Evolutionary conservation across 2,888 invertebrate genomes (phyloP).

Genomic region (Ypsolopha scabrella): DNA sequence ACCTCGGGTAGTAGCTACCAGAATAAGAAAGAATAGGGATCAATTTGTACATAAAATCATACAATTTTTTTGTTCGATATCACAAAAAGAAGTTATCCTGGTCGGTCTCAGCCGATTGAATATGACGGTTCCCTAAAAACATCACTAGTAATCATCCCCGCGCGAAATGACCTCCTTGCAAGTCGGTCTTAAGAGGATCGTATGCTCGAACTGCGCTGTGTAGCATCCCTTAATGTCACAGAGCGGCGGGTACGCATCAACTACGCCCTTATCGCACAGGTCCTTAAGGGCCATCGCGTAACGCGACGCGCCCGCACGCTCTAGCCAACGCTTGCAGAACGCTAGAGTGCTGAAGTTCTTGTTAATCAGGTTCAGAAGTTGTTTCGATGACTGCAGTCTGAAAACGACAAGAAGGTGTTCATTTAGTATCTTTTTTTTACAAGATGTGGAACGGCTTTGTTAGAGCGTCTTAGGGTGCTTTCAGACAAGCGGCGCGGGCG

Average conservation of each 20-base stretch:
- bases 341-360: conserved; percentile 98
- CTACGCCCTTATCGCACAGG: conserved; percentile 96
- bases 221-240: conserved; percentile 98
- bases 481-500: too few relatives aligned
- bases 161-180: conserved; percentile 98
- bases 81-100: not conserved
- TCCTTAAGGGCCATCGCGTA: conserved; percentile 99
- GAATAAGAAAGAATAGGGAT: too few relatives aligned
- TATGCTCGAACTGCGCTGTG: conserved; percentile 99
- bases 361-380: conserved; percentile 91
- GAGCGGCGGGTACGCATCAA: conserved; percentile 98
- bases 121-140: not conserved
- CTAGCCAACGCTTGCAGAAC: conserved; percentile 99
- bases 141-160: conserved; percentile 90
- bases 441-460: too few relatives aligned
- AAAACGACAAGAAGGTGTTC: conserved; percentile 15
- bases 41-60: not conserved
- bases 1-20: too few relatives aligned
- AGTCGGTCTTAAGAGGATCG: conserved; percentile 95
- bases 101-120: too few relatives aligned
- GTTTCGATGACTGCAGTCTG: conserved; percentile 93
- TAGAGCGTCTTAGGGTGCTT: too few relatives aligned
- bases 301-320: conserved; percentile 95
- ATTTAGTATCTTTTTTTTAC: too few relatives aligned
- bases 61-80: not conserved